These are phyloP conservation scores for Aphrophora alni DNA, from an alignment of 2,888 invertebrate genomes.

Conservation along the genomic window DNA sequence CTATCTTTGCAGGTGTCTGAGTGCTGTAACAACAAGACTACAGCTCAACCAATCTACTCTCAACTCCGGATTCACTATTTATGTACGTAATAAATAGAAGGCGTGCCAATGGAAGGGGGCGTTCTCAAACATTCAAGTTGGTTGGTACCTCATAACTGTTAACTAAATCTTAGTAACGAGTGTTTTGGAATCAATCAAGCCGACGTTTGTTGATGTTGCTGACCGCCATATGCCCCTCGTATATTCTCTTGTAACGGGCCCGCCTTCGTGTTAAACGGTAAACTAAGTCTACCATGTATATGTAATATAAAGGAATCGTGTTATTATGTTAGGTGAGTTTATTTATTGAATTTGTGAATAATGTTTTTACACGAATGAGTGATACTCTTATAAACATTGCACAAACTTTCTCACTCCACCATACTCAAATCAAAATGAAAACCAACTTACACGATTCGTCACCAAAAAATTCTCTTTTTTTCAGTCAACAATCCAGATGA, in stretches of 20 bases:
- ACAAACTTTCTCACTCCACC: too few species aligned
- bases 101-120: background rate
- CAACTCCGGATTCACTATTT: background rate
- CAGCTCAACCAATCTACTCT: background rate
- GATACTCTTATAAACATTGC: too few species aligned
- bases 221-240: background rate
- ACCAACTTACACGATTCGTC: too few species aligned
- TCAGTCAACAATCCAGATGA: too few species aligned
- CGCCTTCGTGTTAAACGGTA: background rate
- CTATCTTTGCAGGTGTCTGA: background rate
- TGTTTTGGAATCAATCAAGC: constrained; percentile 4
- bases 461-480: too few species aligned
- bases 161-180: background rate
- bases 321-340: background rate
- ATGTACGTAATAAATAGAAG: background rate
- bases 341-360: background rate
- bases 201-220: background rate
- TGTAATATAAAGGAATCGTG: background rate
- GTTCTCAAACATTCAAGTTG: background rate
- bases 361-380: too few species aligned
- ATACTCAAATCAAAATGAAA: too few species aligned
- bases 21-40: background rate
- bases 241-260: background rate
- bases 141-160: background rate
- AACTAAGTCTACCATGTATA: background rate